These are phyloP conservation scores for Athene cunicularia DNA, from an alignment of 2,113 vertebrate species.

Conservation along the genomic window DNA sequence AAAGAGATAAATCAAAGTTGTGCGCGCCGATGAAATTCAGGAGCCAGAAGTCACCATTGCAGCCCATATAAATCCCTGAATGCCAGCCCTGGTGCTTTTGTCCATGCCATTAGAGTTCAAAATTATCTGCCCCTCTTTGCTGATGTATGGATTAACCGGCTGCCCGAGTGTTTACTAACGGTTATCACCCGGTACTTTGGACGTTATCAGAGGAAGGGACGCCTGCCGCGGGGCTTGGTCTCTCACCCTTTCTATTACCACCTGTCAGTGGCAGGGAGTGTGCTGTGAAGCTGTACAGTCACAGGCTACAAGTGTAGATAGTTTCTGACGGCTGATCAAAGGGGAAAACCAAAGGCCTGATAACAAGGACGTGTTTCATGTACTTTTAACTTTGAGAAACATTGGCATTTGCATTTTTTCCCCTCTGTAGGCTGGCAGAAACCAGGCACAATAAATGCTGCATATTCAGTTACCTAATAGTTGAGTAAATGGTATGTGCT, in stretches of 20 bases:
- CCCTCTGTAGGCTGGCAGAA: constrained; percentile 72
- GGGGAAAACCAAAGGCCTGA: constrained; percentile 83
- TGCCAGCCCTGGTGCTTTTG: constrained; percentile 57
- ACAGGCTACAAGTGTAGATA: constrained; percentile 81
- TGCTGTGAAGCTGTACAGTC: constrained; percentile 84
- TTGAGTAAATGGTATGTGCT: constrained; percentile 73
- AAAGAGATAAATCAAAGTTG: constrained; percentile 74
- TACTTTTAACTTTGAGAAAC: constrained; percentile 83
- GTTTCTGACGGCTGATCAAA: constrained; percentile 94
- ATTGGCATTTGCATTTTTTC: constrained; percentile 76
- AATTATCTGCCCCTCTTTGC: constrained; percentile 84
- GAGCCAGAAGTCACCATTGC: constrained; percentile 68
- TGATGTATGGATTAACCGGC: constrained; percentile 78
- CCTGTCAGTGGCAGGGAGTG: constrained; percentile 88
- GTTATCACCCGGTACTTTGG: constrained; percentile 79
- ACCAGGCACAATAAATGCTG: constrained; percentile 69
- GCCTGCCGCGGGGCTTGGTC: constrained; percentile 80
- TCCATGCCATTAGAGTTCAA: constrained; percentile 66
- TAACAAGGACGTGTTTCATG: constrained; percentile 83
- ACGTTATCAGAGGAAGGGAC: constrained; percentile 83
- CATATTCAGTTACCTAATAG: constrained; percentile 78
- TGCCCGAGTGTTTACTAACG: constrained; percentile 82
- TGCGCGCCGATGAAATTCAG: constrained; percentile 76
- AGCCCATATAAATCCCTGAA: constrained; percentile 76
- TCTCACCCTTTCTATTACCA: constrained; percentile 89